Evolutionary conservation across 2,797 vertebrate genomes (phyloP), one percentile per base, ranked within the genome.

Genomic region (Trematomus bernacchii): DNA sequence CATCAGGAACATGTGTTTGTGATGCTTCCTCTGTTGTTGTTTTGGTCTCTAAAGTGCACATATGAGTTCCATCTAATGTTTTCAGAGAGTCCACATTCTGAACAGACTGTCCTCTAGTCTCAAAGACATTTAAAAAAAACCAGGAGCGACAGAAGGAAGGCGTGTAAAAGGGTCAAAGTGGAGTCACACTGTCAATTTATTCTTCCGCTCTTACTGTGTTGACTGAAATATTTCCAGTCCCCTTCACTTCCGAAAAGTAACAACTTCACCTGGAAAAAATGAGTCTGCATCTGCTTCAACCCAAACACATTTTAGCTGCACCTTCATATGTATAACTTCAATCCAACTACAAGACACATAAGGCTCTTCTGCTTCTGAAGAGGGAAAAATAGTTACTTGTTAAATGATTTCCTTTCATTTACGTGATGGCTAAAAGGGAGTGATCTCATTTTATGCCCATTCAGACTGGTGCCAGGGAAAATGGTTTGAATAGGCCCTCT

Each of bases 401-500:
- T 37, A 9, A 74, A 46, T 66, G 42, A 79, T 81, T 76, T 83
- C 19, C 48, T 85, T 21, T 44, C 33, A 61, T 74, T 85, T 82
- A 75, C 81, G 43, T 71, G 70, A 82, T 78, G 76, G 71, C 72
- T 79, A 80, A 80, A 83, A 80, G 43, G 51, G 16, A 70, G 72
- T 91, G 91, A 91, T 90, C 89, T 93, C 88, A 92, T 88, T 85
- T 89, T 87, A 83, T 87, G 79, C 79, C 73, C 83, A 86, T 89
- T 90, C 59, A 86, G 78, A 85, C 42, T 71, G 12, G 42, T 83
- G 92, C 91, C 92, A 92, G 83, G 83, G 88, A 78, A 91, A 92
- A 89, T 73, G 69, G 82, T 92, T 91, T 95, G 90, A 95, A 96
- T 93, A 87, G 93, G 85, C 69, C 73, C 89, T 89, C 90, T 95